phyloP scores from a whole-genome alignment of 2,888 invertebrate genomes.

The Drosophila formosana region DNA sequence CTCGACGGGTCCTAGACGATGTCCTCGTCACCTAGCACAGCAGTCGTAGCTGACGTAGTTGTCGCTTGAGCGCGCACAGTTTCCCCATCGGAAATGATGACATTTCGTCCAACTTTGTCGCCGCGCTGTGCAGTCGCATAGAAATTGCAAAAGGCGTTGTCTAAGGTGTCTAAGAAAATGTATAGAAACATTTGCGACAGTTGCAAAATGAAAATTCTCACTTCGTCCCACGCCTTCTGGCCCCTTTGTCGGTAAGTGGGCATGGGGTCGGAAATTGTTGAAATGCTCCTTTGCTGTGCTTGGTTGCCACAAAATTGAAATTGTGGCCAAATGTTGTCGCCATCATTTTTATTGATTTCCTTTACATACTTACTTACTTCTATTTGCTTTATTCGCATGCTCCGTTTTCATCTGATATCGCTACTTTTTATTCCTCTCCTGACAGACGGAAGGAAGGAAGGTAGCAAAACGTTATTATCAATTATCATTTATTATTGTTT shows the following conservation, averaged over 20 bases:
- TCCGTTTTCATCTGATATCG: background rate
- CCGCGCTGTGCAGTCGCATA: constrained; percentile 71
- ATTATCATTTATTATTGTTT: constrained; percentile 78
- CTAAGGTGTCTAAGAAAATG: constrained; percentile 60
- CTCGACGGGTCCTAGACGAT: constrained; percentile 16
- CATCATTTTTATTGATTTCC: constrained; percentile 79
- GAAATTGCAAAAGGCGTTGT: constrained; percentile 58
- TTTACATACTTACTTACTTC: constrained; percentile 46
- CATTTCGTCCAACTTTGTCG: constrained; percentile 81
- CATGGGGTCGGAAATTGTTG: constrained; percentile 65
- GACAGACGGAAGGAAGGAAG: constrained; percentile 74
- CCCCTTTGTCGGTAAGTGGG: background rate
- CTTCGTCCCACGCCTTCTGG: constrained; percentile 20
- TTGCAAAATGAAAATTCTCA: constrained; percentile 73
- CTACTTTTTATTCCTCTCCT: constrained; percentile 1
- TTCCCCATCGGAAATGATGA: constrained; percentile 80
- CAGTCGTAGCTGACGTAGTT: constrained; percentile 12
- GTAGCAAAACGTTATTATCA: constrained; percentile 78
- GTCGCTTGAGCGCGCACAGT: constrained; percentile 65
- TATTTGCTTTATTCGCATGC: constrained; percentile 40
- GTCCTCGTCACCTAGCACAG: constrained; percentile 12
- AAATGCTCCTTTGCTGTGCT: constrained; percentile 57
- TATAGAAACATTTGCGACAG: constrained; percentile 56
- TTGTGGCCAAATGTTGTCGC: constrained; percentile 75
- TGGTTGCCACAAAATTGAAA: constrained; percentile 69